phyloP scores from a whole-genome alignment of 2,888 invertebrate species.

The Oscheius sp. region DNA sequence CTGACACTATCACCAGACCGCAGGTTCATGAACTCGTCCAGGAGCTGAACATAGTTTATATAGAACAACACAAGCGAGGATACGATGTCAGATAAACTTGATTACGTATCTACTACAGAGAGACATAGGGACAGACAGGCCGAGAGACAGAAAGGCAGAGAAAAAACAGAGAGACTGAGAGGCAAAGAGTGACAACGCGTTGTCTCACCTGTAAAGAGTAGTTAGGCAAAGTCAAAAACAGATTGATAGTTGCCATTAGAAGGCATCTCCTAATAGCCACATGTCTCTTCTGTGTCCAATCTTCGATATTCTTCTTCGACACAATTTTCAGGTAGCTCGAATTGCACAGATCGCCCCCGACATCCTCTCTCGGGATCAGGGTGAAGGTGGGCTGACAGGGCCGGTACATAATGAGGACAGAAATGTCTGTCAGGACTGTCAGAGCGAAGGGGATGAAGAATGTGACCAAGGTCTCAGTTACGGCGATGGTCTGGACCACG shows the following conservation, averaged over 20 bases:
- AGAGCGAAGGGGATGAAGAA: constrained; percentile 57
- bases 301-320: constrained; percentile 45
- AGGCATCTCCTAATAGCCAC: constrained; percentile 55
- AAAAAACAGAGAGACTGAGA: too few species aligned
- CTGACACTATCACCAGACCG: constrained; percentile 36
- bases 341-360: constrained; percentile 21
- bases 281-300: constrained; percentile 38
- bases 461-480: constrained; percentile 54
- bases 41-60: constrained; percentile 40
- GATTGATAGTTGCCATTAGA: constrained; percentile 52
- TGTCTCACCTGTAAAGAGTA: constrained; percentile 49
- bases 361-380: constrained; percentile 29
- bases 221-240: constrained; percentile 54
- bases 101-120: too few species aligned
- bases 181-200: not conserved
- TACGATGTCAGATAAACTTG: too few species aligned
- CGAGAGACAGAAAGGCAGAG: too few species aligned
- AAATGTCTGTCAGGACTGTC: constrained; percentile 56
- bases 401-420: constrained; percentile 45
- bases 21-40: constrained; percentile 52
- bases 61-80: too few species aligned
- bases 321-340: constrained; percentile 49
- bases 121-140: too few species aligned
- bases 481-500: constrained; percentile 46
- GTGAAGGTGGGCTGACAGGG: constrained; percentile 26